These are phyloP conservation scores for Amblyopsis hoosieri DNA, from an alignment of 2,797 vertebrate species.

Conservation along the genomic window DNA sequence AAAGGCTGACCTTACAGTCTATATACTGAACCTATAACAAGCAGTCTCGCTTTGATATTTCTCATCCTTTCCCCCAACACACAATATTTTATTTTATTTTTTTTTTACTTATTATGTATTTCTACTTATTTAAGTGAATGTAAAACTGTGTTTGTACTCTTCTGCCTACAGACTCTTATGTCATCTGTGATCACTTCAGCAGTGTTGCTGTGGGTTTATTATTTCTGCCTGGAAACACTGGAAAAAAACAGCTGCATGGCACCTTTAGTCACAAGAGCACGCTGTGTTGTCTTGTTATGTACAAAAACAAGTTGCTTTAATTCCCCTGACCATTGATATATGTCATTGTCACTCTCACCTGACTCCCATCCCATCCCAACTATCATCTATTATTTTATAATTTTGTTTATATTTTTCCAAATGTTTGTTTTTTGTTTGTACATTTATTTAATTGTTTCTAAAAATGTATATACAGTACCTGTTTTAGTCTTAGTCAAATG, in stretches of 20 bases:
- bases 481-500: no score
- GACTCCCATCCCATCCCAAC: no score
- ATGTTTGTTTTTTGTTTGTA: no score
- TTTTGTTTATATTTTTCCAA: no score
- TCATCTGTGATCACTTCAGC: constrained; percentile 79
- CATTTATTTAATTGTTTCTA: no score
- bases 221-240: constrained; percentile 62
- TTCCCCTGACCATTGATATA: constrained; percentile 40
- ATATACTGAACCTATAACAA: constrained; percentile 5
- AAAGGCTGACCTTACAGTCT: background rate
- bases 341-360: background rate
- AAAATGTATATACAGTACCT: no score
- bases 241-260: constrained; percentile 54
- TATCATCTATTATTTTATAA: no score
- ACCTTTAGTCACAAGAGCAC: constrained; percentile 30
- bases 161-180: constrained; percentile 79
- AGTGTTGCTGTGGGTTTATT: constrained; percentile 63
- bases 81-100: background rate
- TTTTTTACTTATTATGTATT: no score
- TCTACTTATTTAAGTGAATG: no score
- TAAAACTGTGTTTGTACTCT: constrained; percentile 72
- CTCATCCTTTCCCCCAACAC: constrained; percentile 9
- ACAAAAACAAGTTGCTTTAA: constrained; percentile 32
- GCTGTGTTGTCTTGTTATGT: constrained; percentile 44
- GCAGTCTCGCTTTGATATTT: constrained; percentile 9